Conservation (phyloP, 2,113 vertebrate genomes). For the Etia nguti region DNA sequence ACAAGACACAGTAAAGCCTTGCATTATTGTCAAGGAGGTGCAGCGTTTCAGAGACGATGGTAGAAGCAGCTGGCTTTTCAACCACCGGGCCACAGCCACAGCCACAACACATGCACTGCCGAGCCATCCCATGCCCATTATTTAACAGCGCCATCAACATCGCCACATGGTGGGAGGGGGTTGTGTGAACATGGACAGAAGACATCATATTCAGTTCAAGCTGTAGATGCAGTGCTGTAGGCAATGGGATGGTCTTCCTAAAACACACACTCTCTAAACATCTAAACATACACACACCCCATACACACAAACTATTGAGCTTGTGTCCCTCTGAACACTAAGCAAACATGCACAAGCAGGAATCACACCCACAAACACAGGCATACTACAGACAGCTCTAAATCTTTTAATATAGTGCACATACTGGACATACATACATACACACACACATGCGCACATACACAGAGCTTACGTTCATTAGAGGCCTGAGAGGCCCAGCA, state of each 20-base stretch:
- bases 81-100: conserved; percentile 57
- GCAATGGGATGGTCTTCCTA: conserved; percentile 77
- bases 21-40: conserved; percentile 22
- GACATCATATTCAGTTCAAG: conserved; percentile 21
- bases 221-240: conserved; percentile 42
- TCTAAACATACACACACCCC: background rate
- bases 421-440: background rate
- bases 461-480: conserved; percentile 89
- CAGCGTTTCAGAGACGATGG: conserved; percentile 58
- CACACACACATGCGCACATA: background rate
- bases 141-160: conserved; percentile 18
- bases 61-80: conserved; percentile 61
- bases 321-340: background rate
- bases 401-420: background rate
- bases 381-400: background rate
- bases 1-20: background rate
- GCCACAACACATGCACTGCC: conserved; percentile 69
- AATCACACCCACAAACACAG: background rate
- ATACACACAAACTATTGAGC: background rate
- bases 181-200: background rate
- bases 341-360: conserved; percentile 18
- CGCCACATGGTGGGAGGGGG: background rate
- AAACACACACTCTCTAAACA: background rate
- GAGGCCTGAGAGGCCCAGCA: conserved; percentile 86
- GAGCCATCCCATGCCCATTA: conserved; percentile 62